These are phyloP conservation scores for Atractosteus spatula DNA, from an alignment of 2,113 vertebrate species.

Conservation along the genomic window DNA sequence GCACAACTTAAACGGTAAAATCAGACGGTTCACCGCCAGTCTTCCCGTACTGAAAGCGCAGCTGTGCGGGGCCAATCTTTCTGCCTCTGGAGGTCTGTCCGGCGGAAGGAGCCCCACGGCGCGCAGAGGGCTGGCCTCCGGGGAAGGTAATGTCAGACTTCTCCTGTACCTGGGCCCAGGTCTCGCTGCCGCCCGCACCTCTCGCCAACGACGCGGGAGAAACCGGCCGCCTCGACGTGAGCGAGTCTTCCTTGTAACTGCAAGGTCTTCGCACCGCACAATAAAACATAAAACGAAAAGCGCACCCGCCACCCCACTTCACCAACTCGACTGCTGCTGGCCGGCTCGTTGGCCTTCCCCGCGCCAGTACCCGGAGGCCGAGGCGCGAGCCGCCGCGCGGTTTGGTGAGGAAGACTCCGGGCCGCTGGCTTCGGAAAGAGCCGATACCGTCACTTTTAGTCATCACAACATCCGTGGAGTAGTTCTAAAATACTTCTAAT, in stretches of 20 bases:
- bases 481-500: too few relatives aligned
- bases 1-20: too few relatives aligned
- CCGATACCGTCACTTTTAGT: too few relatives aligned
- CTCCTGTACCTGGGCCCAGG: slow-evolving; percentile 57
- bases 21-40: too few relatives aligned
- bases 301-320: too few relatives aligned
- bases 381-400: too few relatives aligned
- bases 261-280: slow-evolving; percentile 60
- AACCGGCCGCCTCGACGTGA: slow-evolving; percentile 55
- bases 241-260: slow-evolving; percentile 59
- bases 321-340: slow-evolving; percentile 27
- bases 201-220: slow-evolving; percentile 63
- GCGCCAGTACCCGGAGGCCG: too few relatives aligned
- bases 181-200: slow-evolving; percentile 63
- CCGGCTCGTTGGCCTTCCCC: slow-evolving; percentile 6
- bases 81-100: slow-evolving; percentile 42
- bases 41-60: too few relatives aligned
- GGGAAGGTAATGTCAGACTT: slow-evolving; percentile 59
- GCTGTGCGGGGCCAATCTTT: too few relatives aligned
- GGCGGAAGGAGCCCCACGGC: slow-evolving; percentile 36
- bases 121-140: slow-evolving; percentile 53
- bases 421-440: too few relatives aligned
- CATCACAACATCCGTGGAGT: too few relatives aligned
- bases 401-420: too few relatives aligned
- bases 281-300: slow-evolving; percentile 32